These are phyloP conservation scores for Sphaeramia orbicularis DNA, from an alignment of 2,797 vertebrate species.

Conservation along the genomic window DNA sequence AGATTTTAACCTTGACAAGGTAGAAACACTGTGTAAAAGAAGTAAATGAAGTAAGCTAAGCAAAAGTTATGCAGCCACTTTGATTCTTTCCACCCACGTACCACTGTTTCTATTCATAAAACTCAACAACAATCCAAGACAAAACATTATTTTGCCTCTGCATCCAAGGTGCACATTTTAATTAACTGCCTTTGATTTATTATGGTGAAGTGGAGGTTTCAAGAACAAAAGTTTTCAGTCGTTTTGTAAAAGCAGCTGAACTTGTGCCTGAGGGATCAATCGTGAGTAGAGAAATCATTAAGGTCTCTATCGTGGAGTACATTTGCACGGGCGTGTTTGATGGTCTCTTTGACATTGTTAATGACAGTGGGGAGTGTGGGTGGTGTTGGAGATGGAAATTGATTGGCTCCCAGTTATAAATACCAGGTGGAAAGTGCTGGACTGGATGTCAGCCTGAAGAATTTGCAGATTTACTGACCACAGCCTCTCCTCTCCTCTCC, in stretches of 20 bases:
- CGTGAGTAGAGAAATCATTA: slow-evolving; percentile 48
- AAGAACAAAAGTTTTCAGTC: slow-evolving; percentile 38
- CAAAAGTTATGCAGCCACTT: slow-evolving; percentile 39
- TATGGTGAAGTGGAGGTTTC: slow-evolving; percentile 16
- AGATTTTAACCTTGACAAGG: slow-evolving; percentile 52
- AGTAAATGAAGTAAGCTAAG: slow-evolving; percentile 35
- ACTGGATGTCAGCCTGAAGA: slow-evolving; percentile 40
- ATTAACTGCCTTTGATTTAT: slow-evolving; percentile 40
- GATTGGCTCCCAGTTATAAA: slow-evolving; percentile 70
- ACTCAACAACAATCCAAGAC: slow-evolving; percentile 3
- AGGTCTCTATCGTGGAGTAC: slow-evolving; percentile 38
- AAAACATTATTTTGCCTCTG: slow-evolving; percentile 8
- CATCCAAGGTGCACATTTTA: slow-evolving; percentile 26
- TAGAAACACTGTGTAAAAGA: slow-evolving; percentile 36
- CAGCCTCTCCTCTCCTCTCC: slow-evolving; percentile 28
- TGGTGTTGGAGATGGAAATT: slow-evolving; percentile 57
- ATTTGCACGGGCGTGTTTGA: slow-evolving; percentile 66
- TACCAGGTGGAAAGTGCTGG: slow-evolving; percentile 48
- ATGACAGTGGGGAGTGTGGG: slow-evolving; percentile 51
- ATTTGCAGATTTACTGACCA: slow-evolving; percentile 57
- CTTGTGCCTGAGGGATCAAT: slow-evolving; percentile 43
- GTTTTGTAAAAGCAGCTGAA: slow-evolving; percentile 44
- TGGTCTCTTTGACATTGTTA: slow-evolving; percentile 68
- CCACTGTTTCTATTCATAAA: background rate
- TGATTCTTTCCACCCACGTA: slow-evolving; percentile 39